A percentile compares a stretch with the other conserved stretches of the same genome.
These are phyloP conservation scores for Apotomis turbidana DNA, from an alignment of 2,888 invertebrate species.

Conservation along the genomic window DNA sequence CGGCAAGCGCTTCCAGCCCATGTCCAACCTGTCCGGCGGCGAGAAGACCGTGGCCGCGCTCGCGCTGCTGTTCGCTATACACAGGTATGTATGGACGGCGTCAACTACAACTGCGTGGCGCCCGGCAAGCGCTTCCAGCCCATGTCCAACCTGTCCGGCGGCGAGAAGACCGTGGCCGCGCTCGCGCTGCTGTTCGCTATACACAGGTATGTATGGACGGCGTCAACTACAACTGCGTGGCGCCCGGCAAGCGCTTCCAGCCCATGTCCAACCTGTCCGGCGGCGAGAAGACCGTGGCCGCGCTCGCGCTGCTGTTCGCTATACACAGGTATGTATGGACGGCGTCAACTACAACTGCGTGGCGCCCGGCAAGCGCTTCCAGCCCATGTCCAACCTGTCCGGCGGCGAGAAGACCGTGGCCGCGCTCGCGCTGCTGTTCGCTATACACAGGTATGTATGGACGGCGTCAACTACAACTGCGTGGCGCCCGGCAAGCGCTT, in stretches of 20 bases:
- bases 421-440: no score
- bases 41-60: conserved; percentile 99
- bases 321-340: conserved; percentile 95
- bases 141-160: conserved; percentile 99
- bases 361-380: conserved; percentile 99
- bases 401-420: no score
- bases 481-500: conserved; percentile 99
- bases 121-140: conserved; percentile 99
- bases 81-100: conserved; percentile 94
- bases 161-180: conserved; percentile 99
- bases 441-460: conserved; percentile 93
- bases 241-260: conserved; percentile 99
- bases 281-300: conserved; percentile 99
- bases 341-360: conserved; percentile 99
- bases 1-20: conserved; percentile 99
- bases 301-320: conserved; percentile 98
- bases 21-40: conserved; percentile 99
- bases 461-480: conserved; percentile 99
- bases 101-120: conserved; percentile 99
- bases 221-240: conserved; percentile 99
- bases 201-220: conserved; percentile 95
- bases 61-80: conserved; percentile 98
- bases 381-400: conserved; percentile 99
- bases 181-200: conserved; percentile 98
- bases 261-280: conserved; percentile 99